Conservation (phyloP, 2,797 vertebrate genomes). For the Rallus crepitans region DNA sequence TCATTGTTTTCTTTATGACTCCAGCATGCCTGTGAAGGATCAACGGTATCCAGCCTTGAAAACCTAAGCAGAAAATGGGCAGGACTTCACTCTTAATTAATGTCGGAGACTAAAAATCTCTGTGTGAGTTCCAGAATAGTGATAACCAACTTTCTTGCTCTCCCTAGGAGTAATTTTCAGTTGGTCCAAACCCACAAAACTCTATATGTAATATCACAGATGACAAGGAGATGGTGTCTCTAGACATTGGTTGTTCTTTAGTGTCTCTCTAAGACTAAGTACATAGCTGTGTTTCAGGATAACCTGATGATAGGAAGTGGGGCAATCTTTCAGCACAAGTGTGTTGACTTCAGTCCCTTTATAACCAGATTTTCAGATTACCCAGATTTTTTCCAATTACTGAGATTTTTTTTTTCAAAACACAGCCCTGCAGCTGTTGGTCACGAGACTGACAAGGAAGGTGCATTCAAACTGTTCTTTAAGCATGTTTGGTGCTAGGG, state of each 20-base stretch:
- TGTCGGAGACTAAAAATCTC: not conserved
- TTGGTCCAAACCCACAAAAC: not conserved
- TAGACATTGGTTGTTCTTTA: not conserved
- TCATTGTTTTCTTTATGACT: not conserved
- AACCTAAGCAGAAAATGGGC: not conserved
- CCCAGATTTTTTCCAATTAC: not conserved
- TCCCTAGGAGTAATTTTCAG: not conserved
- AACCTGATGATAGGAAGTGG: not conserved
- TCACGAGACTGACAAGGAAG: not conserved
- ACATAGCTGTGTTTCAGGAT: not conserved
- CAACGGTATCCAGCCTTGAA: not conserved
- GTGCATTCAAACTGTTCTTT: not conserved
- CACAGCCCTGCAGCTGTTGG: not conserved
- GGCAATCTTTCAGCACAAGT: not conserved
- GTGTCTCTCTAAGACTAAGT: not conserved
- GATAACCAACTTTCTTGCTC: not conserved
- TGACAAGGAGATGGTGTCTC: not conserved
- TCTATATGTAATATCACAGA: no score
- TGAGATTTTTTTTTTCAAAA: not conserved
- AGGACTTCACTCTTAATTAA: not conserved
- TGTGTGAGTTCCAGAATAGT: not conserved
- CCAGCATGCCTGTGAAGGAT: not conserved
- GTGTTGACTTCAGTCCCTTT: not conserved
- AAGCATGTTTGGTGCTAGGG: not conserved
- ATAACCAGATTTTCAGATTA: not conserved